These are phyloP conservation scores for Heteromurus nitidus DNA, from an alignment of 2,888 invertebrate species.

Conservation along the genomic window DNA sequence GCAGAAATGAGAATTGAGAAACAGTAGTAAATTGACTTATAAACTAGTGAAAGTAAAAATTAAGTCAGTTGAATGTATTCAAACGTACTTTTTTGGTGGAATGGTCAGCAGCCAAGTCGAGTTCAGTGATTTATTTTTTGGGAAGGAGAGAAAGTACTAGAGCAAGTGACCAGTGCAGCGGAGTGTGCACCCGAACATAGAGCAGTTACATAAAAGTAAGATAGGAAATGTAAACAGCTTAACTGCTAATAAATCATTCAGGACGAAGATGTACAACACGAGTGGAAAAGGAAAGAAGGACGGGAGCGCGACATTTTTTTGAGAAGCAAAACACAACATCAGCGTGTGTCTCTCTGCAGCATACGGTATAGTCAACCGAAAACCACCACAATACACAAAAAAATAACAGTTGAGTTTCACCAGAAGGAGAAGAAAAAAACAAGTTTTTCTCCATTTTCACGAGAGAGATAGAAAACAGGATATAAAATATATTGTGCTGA, in stretches of 20 bases:
- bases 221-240: slow-evolving; percentile 57
- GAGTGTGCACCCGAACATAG: not conserved
- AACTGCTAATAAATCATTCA: slow-evolving; percentile 64
- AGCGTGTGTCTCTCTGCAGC: too few species aligned
- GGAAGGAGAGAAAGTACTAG: slow-evolving; percentile 29
- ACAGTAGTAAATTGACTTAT: slow-evolving; percentile 4
- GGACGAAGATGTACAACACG: slow-evolving; percentile 46
- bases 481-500: slow-evolving; percentile 24
- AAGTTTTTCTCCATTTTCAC: slow-evolving; percentile 27
- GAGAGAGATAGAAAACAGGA: too few species aligned
- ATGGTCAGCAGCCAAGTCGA: slow-evolving; percentile 23
- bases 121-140: slow-evolving; percentile 47
- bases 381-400: not conserved
- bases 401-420: slow-evolving; percentile 7
- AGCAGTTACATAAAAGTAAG: not conserved
- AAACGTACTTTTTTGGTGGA: slow-evolving; percentile 20
- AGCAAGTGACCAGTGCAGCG: slow-evolving; percentile 57
- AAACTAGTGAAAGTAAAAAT: slow-evolving; percentile 4
- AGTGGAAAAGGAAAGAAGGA: slow-evolving; percentile 31
- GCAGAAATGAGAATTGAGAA: too few species aligned
- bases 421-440: slow-evolving; percentile 33
- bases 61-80: slow-evolving; percentile 2
- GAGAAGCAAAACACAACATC: too few species aligned
- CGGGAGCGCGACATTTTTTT: too few species aligned
- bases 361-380: not conserved